Percentiles rank a stretch among this genome's conserved stretches.
Conservation (phyloP, 2,888 invertebrate genomes). For the Pollenia amentaria region DNA sequence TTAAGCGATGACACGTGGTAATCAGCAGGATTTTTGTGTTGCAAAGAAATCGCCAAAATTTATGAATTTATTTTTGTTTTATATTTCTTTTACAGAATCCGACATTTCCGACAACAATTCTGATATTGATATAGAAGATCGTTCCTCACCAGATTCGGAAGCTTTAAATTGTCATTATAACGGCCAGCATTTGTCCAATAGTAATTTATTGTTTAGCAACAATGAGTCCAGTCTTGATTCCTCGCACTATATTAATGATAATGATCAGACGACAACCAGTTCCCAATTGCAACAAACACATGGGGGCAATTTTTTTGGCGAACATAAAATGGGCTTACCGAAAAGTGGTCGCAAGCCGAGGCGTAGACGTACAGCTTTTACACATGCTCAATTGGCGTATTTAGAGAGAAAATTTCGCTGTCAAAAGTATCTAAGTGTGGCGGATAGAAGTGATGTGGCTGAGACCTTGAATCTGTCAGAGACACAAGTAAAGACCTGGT, state of each 20-base stretch:
- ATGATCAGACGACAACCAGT: conserved; percentile 60
- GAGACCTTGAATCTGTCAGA: conserved; percentile 95
- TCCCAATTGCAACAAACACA: conserved; percentile 40
- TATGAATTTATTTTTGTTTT: not conserved
- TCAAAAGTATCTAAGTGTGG: conserved; percentile 97
- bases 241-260: conserved; percentile 59
- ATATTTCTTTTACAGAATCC: conserved; percentile 77
- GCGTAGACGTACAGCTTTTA: conserved; percentile 95
- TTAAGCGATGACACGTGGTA: conserved; percentile 78
- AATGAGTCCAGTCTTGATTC: conserved; percentile 83
- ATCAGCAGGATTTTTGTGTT: conserved; percentile 77
- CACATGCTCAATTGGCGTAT: conserved; percentile 96
- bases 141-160: conserved; percentile 83
- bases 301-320: conserved; percentile 62
- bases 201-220: conserved; percentile 76
- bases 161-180: conserved; percentile 78
- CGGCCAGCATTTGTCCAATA: conserved; percentile 51
- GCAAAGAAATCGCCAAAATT: conserved; percentile 11
- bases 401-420: conserved; percentile 95
- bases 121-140: conserved; percentile 84
- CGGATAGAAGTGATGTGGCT: conserved; percentile 96
- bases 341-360: conserved; percentile 91
- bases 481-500: conserved; percentile 98
- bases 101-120: conserved; percentile 84
- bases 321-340: conserved; percentile 82